Evolutionary conservation across 2,113 vertebrate species (phyloP), one percentile per base, ranked within the genome.

Genomic region (Setophaga petechia): DNA sequence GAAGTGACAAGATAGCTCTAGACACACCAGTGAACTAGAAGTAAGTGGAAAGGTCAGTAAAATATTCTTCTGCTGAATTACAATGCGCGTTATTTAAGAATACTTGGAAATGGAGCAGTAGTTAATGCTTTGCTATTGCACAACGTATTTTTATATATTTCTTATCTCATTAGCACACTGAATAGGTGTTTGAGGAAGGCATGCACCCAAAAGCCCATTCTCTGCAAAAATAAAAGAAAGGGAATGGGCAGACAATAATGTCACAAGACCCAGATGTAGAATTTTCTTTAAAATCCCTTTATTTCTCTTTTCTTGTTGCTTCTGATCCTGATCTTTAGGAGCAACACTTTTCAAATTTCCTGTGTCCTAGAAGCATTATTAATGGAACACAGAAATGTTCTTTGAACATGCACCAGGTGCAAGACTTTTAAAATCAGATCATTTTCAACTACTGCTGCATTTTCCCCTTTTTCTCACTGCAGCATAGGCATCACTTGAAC

Each of bases 11-110:
- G 93, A 96, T 91, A 89, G 66, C 69, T 94, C 44, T 54, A 79
- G 96, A 96, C 95, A 85, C 23, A 66, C 46, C 89, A 95, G 74
- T 93, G 94, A 95, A 95, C 93, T 95, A 95, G 87, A 95, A 95
- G 76, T 91, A 95, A 89, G 54, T 85, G 37, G 77, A 92, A 89
- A 95, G 91, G 89, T 94, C 91, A 92, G 62, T 75, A 87, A 95
- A 94, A 87, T 91, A 82, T 49, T 84, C 47, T 59, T 89, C 69
- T 75, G 77, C 74, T 89, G 73, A 82, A 92, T 94, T 65, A 73
- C 49, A 95, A 87, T 63, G 68, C 58, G 41, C 66, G 22, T 72
- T 91, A 58, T 68, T 89, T 84, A 93, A 76, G 54, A 87, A 71
- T 65, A 73, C 13, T 9, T 35, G 49, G 35, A 87, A 82, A 73